phyloP scores from a whole-genome alignment of 1,140 invertebrate species.

The Heliconius melpomene region DNA sequence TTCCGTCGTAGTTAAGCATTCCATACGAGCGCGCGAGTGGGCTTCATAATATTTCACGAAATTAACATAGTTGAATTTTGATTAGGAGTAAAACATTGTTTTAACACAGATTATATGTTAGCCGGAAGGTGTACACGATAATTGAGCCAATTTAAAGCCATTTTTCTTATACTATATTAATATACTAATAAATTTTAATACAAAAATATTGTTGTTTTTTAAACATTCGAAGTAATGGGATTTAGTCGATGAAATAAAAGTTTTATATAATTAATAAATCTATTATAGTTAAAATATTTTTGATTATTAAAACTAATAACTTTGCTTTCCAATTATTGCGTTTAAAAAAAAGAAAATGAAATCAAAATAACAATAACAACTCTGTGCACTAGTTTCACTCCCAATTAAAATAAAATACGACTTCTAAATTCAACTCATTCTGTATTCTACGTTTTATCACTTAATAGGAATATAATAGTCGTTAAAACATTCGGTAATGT shows the following conservation, averaged over 20 bases:
- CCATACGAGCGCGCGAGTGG: constrained; percentile 28
- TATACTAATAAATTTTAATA: no score
- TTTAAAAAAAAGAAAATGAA: no score
- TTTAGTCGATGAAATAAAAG: no score
- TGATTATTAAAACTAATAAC: no score
- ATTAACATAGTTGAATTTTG: constrained; percentile 72
- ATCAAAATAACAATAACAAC: background rate
- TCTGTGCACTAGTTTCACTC: background rate
- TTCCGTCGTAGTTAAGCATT: constrained; percentile 44
- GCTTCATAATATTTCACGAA: constrained; percentile 43
- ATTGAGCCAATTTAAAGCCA: no score
- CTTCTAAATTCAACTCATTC: background rate
- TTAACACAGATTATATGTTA: background rate
- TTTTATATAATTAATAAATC: no score
- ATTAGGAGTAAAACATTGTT: constrained; percentile 62
- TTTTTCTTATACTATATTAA: no score
- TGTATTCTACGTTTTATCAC: background rate
- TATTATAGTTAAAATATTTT: no score
- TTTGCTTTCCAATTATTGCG: no score
- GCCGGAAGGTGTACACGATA: background rate
- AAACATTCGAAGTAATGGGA: no score
- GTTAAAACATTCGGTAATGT: constrained; percentile 61
- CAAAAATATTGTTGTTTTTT: no score
- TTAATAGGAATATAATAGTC: constrained; percentile 15
- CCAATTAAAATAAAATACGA: background rate